Evolutionary conservation across 2,797 vertebrate species (phyloP).

Genomic region (Dermochelys coriacea): DNA sequence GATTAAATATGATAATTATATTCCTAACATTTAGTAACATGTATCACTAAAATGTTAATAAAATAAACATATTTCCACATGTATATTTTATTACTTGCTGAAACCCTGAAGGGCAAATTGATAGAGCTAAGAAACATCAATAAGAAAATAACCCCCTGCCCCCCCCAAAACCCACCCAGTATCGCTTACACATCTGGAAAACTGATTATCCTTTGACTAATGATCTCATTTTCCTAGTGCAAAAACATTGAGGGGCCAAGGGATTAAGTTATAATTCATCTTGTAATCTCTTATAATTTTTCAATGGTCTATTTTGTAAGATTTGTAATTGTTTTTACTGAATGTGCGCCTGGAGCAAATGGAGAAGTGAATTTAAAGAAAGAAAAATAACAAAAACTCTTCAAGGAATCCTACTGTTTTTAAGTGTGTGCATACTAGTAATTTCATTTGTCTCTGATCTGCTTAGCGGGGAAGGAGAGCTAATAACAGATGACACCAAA

Average conservation of each 20-base stretch:
- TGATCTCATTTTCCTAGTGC: slow-evolving; percentile 56
- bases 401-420: not conserved
- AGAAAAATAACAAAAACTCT: not conserved
- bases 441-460: not conserved
- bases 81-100: slow-evolving; percentile 46
- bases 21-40: slow-evolving; percentile 51
- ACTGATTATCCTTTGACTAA: not conserved
- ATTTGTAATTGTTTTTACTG: not conserved
- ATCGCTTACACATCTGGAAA: slow-evolving; percentile 45
- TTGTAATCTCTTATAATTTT: slow-evolving; percentile 7
- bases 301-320: slow-evolving; percentile 19
- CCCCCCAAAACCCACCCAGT: fast-evolving
- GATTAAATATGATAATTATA: slow-evolving; percentile 24
- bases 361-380: slow-evolving; percentile 7
- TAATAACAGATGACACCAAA: not conserved
- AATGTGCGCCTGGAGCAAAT: not conserved
- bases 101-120: slow-evolving; percentile 28
- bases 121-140: not conserved
- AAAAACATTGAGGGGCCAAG: slow-evolving; percentile 23
- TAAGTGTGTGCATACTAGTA: not conserved
- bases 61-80: not conserved
- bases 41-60: slow-evolving; percentile 36
- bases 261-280: slow-evolving; percentile 31
- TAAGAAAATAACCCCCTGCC: not conserved
- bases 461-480: not conserved